phyloP scores from a whole-genome alignment of 2,888 invertebrate genomes.

The Cyclophora punctaria region DNA sequence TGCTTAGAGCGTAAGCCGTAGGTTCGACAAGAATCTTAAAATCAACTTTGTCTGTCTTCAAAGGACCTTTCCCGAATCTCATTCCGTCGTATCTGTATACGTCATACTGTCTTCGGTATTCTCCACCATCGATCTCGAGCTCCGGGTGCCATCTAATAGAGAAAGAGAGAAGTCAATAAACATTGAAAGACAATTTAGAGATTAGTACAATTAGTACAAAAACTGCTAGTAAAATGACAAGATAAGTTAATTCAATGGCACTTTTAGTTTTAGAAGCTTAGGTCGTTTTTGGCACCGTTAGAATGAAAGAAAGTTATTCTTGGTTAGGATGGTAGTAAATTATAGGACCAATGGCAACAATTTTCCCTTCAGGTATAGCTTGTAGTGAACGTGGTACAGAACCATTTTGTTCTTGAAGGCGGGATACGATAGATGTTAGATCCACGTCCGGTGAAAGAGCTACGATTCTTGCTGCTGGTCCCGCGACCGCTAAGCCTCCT shows the following conservation, averaged over 20 bases:
- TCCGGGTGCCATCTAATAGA: constrained; percentile 52
- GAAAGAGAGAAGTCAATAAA: constrained; percentile 39
- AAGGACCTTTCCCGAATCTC: constrained; percentile 35
- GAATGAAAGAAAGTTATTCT: constrained; percentile 34
- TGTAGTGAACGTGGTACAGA: constrained; percentile 52
- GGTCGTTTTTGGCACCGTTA: constrained; percentile 9
- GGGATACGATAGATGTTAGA: constrained; percentile 69
- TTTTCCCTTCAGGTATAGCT: constrained; percentile 78
- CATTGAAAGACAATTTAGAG: constrained; percentile 14
- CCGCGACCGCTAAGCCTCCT: constrained; percentile 83
- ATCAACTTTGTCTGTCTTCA: constrained; percentile 28
- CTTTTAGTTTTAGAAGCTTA: constrained; percentile 9
- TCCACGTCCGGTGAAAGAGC: constrained; percentile 78
- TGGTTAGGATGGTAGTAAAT: constrained; percentile 77
- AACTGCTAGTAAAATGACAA: background rate
- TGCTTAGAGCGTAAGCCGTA: constrained; percentile 78
- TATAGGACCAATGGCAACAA: constrained; percentile 84
- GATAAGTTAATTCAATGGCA: constrained; percentile 4
- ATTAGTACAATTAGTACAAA: constrained; percentile 2
- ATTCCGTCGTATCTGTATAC: constrained; percentile 48
- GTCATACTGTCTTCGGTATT: constrained; percentile 31
- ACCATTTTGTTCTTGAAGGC: constrained; percentile 54
- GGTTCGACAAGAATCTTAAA: constrained; percentile 73
- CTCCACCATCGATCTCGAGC: constrained; percentile 26
- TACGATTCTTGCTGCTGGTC: constrained; percentile 81